A percentile compares a stretch with the other conserved stretches of the same genome.
These are phyloP conservation scores for Zaprionus camerounensis DNA, from an alignment of 1,140 invertebrate species.

Conservation along the genomic window DNA sequence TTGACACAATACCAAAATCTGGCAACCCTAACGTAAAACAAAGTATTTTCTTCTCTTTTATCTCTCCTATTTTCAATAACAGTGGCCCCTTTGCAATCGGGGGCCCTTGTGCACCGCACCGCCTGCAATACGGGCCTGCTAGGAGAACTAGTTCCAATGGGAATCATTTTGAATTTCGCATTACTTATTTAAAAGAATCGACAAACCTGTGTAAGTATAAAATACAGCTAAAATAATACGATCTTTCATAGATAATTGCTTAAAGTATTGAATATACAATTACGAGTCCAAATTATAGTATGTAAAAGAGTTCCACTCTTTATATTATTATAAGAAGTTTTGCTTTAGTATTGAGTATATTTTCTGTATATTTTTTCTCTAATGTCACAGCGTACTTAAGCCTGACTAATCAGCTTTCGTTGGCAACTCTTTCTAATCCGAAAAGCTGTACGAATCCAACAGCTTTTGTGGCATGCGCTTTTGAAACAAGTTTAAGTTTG, in stretches of 20 bases:
- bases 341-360: too few species aligned
- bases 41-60: too few species aligned
- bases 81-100: too few species aligned
- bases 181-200: background rate
- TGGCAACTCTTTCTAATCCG: background rate
- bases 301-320: background rate
- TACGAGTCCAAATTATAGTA: background rate
- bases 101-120: too few species aligned
- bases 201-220: background rate
- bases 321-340: background rate
- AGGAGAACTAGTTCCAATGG: background rate
- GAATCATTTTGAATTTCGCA: background rate
- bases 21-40: too few species aligned
- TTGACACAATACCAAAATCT: too few species aligned
- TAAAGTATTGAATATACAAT: background rate
- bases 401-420: background rate
- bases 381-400: background rate
- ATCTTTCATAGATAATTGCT: too few species aligned
- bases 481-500: background rate
- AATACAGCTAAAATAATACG: background rate
- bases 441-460: background rate
- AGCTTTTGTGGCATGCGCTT: background rate
- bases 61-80: too few species aligned
- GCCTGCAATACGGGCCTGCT: too few species aligned
- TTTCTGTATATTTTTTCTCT: too few species aligned